Evolutionary conservation across 2,888 invertebrate genomes (phyloP).

Genomic region (Tenthredo livida): DNA sequence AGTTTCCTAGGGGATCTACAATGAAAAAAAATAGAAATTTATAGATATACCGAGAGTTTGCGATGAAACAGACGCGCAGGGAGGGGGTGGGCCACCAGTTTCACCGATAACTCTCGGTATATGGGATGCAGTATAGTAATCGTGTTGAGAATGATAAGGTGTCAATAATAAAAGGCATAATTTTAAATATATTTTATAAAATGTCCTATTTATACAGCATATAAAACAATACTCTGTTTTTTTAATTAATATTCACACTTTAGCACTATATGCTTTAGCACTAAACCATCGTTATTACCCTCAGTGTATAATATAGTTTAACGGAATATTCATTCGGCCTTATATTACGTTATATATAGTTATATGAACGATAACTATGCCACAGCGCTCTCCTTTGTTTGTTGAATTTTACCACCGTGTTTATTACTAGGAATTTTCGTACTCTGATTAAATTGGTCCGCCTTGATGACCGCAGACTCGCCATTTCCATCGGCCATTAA

Average conservation of each 20-base stretch:
- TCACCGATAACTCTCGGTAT: too few relatives aligned
- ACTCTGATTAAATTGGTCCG: constrained; percentile 68
- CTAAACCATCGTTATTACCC: constrained; percentile 52
- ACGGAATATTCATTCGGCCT: constrained; percentile 8
- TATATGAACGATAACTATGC: constrained; percentile 64
- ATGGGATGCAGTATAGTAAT: neutral
- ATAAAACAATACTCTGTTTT: constrained; percentile 78
- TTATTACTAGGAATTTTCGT: constrained; percentile 59
- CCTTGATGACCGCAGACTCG: constrained; percentile 51
- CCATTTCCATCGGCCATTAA: constrained; percentile 58
- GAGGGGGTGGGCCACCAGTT: too few relatives aligned
- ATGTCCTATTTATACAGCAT: constrained; percentile 78
- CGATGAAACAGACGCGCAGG: too few relatives aligned
- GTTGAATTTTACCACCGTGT: constrained; percentile 58
- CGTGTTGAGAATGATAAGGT: neutral
- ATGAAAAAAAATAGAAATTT: too few relatives aligned
- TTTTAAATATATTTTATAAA: constrained; percentile 78
- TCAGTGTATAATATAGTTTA: constrained; percentile 30
- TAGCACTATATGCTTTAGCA: constrained; percentile 76
- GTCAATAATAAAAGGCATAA: constrained; percentile 59
- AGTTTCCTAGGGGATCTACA: neutral
- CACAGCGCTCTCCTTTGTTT: constrained; percentile 67
- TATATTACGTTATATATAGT: neutral
- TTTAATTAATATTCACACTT: constrained; percentile 73
- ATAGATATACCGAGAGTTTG: too few relatives aligned